These are phyloP conservation scores for Pseudomyrmex sp. DNA, from an alignment of 1,140 invertebrate genomes.

Conservation along the genomic window DNA sequence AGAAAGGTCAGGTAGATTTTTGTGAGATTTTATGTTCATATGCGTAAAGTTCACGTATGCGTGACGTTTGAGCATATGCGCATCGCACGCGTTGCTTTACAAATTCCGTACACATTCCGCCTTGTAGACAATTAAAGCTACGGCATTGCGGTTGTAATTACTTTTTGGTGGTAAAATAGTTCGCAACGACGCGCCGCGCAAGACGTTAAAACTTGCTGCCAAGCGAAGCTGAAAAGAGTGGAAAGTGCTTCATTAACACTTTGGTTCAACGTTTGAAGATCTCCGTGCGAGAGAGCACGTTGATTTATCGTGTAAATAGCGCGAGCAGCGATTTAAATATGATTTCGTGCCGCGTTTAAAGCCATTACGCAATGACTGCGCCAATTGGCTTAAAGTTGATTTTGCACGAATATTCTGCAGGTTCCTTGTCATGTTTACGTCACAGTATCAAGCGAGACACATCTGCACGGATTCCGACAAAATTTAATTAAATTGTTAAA, in stretches of 20 bases:
- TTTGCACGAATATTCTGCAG: not conserved
- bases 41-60: not conserved
- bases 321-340: slow-evolving; percentile 28
- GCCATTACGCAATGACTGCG: slow-evolving; percentile 3
- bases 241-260: slow-evolving; percentile 43
- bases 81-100: not conserved
- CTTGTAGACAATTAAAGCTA: slow-evolving; percentile 27
- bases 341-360: slow-evolving; percentile 20
- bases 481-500: not conserved
- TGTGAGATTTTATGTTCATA: not conserved
- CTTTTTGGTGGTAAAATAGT: slow-evolving; percentile 50
- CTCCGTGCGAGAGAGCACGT: slow-evolving; percentile 10
- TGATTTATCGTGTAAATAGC: slow-evolving; percentile 21
- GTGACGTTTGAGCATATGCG: not conserved
- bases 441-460: slow-evolving; percentile 8
- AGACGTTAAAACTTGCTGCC: slow-evolving; percentile 43
- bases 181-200: not conserved
- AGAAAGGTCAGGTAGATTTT: not conserved
- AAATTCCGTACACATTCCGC: slow-evolving; percentile 11
- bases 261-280: slow-evolving; percentile 23
- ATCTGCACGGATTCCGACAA: not conserved
- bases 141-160: slow-evolving; percentile 55
- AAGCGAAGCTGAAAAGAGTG: slow-evolving; percentile 16
- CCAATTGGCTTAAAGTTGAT: not conserved
- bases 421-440: not conserved